phyloP scores from a whole-genome alignment of 2,113 vertebrate genomes.

The Elanus axillaris region DNA sequence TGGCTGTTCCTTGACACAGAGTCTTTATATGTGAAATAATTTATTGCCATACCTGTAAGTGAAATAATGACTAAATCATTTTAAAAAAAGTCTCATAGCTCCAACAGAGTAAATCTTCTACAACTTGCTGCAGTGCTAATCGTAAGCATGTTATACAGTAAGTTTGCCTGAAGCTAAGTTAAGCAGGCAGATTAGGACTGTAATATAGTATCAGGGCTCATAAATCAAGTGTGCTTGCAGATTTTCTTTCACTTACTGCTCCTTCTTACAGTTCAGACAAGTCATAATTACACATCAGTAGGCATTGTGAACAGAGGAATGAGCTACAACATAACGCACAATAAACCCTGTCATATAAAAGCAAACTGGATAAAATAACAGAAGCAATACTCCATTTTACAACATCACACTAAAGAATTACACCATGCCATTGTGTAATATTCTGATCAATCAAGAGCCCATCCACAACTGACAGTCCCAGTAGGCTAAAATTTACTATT shows the following conservation, averaged over 20 bases:
- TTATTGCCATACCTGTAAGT: slow-evolving; percentile 72
- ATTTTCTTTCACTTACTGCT: slow-evolving; percentile 85
- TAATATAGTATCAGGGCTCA: slow-evolving; percentile 82
- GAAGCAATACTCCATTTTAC: slow-evolving; percentile 86
- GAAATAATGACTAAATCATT: slow-evolving; percentile 75
- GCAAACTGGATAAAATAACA: slow-evolving; percentile 92
- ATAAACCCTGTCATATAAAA: slow-evolving; percentile 95
- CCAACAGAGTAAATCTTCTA: slow-evolving; percentile 76
- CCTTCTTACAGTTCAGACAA: slow-evolving; percentile 89
- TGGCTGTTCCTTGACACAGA: slow-evolving; percentile 54
- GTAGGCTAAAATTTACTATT: slow-evolving; percentile 75
- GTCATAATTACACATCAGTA: slow-evolving; percentile 95
- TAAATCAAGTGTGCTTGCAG: slow-evolving; percentile 90
- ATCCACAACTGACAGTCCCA: slow-evolving; percentile 78
- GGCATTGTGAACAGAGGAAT: slow-evolving; percentile 83
- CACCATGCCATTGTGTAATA: slow-evolving; percentile 78
- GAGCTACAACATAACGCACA: slow-evolving; percentile 91
- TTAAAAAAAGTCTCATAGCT: slow-evolving; percentile 60
- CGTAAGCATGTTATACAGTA: slow-evolving; percentile 77
- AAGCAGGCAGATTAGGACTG: slow-evolving; percentile 86
- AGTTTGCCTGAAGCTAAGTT: slow-evolving; percentile 82
- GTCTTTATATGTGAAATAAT: slow-evolving; percentile 71
- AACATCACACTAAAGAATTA: slow-evolving; percentile 84
- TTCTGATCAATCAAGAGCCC: slow-evolving; percentile 83
- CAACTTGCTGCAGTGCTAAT: slow-evolving; percentile 77